Conservation (phyloP, 1,140 invertebrate species). For the Tetragnatha versicolor region DNA sequence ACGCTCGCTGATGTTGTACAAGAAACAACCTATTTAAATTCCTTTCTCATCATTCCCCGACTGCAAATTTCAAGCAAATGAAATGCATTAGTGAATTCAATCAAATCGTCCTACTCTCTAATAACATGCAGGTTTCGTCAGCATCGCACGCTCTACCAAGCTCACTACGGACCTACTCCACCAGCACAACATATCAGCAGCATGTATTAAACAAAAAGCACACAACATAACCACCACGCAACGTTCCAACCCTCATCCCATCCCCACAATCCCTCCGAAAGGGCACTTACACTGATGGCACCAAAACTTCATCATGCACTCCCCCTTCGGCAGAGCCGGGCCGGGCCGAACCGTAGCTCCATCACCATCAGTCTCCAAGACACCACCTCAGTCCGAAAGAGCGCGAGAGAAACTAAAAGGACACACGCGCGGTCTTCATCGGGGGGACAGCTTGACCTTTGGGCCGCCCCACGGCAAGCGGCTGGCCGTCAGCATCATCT, state of each 20-base stretch:
- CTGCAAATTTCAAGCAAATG: too few species aligned
- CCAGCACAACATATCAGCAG: too few species aligned
- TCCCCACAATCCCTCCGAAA: background rate
- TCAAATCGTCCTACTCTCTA: too few species aligned
- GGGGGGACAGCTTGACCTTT: background rate
- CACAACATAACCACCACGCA: background rate
- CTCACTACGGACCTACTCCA: too few species aligned
- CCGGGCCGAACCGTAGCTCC: background rate
- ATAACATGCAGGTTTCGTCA: too few species aligned
- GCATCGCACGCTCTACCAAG: too few species aligned
- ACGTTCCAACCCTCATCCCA: background rate
- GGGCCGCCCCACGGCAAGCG: background rate
- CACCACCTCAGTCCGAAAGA: background rate
- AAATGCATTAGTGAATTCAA: too few species aligned
- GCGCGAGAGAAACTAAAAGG: background rate
- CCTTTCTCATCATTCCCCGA: too few species aligned
- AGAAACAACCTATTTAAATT: too few species aligned
- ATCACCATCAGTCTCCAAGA: background rate
- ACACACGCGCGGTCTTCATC: background rate
- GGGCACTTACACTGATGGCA: conserved; percentile 51
- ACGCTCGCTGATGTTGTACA: too few species aligned
- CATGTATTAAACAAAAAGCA: background rate
- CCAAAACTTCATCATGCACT: conserved; percentile 51
- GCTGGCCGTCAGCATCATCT: background rate
- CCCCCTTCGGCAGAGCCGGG: too few species aligned